These are phyloP conservation scores for Gari tellinella DNA, from an alignment of 2,888 invertebrate genomes.

Conservation along the genomic window DNA sequence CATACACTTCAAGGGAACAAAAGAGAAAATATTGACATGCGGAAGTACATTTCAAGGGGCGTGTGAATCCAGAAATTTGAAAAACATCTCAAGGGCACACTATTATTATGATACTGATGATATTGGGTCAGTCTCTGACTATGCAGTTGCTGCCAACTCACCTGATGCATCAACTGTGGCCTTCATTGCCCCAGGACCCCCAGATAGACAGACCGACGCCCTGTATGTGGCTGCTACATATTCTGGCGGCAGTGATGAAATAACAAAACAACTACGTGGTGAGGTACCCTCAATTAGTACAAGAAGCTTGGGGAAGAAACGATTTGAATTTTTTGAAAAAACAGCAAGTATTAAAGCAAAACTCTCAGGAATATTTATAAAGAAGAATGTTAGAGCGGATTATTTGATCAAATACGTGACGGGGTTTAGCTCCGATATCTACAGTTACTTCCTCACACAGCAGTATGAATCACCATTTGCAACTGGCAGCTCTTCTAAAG, in stretches of 20 bases:
- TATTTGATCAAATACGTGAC: conserved; percentile 76
- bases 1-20: conserved; percentile 66
- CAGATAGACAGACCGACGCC: conserved; percentile 83
- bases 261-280: conserved; percentile 66
- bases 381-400: conserved; percentile 63
- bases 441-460: conserved; percentile 89
- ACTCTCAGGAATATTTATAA: conserved; percentile 68
- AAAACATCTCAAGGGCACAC: conserved; percentile 67
- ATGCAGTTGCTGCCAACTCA: conserved; percentile 95
- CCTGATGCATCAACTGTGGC: conserved; percentile 97
- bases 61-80: conserved; percentile 75
- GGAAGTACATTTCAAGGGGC: conserved; percentile 81
- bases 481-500: conserved; percentile 24
- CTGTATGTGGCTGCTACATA: conserved; percentile 97
- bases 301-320: conserved; percentile 66
- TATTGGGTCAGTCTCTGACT: conserved; percentile 61
- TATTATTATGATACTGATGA: conserved; percentile 55
- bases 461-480: conserved; percentile 86
- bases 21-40: conserved; percentile 79
- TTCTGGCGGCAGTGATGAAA: conserved; percentile 67
- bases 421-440: conserved; percentile 77
- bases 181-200: conserved; percentile 93
- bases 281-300: conserved; percentile 98
- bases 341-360: conserved; percentile 63
- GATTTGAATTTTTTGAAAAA: conserved; percentile 56